phyloP scores from a whole-genome alignment of 2,797 vertebrate genomes.

The Streptopelia turtur region DNA sequence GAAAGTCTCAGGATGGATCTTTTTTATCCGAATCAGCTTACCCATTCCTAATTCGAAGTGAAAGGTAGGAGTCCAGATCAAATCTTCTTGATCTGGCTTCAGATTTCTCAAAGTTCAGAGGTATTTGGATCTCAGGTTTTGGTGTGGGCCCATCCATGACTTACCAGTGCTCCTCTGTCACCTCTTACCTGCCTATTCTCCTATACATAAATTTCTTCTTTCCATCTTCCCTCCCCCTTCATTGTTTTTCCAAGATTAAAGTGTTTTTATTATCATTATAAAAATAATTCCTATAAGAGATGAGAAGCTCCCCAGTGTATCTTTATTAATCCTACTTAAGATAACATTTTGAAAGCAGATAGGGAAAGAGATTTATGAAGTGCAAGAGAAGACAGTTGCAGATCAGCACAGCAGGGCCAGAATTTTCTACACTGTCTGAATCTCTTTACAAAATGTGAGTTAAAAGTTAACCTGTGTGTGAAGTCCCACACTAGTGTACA shows the following conservation, averaged over 20 bases:
- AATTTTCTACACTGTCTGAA: constrained; percentile 21
- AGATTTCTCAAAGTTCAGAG: neutral
- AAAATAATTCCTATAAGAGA: constrained; percentile 64
- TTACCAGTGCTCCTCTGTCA: neutral
- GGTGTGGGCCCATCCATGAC: neutral
- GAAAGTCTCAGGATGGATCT: constrained; percentile 29
- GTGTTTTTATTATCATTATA: constrained; percentile 57
- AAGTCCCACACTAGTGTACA: neutral
- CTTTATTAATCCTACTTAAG: constrained; percentile 69
- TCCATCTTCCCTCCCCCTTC: neutral
- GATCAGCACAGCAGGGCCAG: constrained; percentile 48
- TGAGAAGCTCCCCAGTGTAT: constrained; percentile 65
- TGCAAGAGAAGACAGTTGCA: constrained; percentile 53
- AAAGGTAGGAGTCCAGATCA: constrained; percentile 29
- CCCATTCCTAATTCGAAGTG: constrained; percentile 23
- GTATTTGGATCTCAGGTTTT: neutral
- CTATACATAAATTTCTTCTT: neutral
- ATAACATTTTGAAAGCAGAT: constrained; percentile 71
- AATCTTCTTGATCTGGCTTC: constrained; percentile 39
- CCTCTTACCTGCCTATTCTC: neutral
- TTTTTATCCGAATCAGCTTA: constrained; percentile 47
- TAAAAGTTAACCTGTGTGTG: constrained; percentile 5
- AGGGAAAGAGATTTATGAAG: constrained; percentile 65
- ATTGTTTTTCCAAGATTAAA: constrained; percentile 54
- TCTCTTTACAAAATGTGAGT: constrained; percentile 14